Conservation (phyloP, 2,797 vertebrate genomes). For the Natrix natrix region DNA sequence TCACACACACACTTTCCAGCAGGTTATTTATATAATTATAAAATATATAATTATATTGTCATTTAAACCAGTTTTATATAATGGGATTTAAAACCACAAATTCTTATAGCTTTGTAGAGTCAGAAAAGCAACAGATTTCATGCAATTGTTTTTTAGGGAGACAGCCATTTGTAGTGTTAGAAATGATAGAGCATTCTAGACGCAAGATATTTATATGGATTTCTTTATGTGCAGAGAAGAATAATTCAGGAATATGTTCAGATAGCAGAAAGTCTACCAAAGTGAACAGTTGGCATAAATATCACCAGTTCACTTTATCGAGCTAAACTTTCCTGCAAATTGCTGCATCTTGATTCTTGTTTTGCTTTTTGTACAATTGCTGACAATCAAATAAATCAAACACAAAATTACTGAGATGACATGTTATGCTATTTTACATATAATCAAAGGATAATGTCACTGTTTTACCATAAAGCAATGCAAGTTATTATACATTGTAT, state of each 20-base stretch:
- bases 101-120: conserved; percentile 28
- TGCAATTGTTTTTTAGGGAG: conserved; percentile 56
- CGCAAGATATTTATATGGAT: conserved; percentile 38
- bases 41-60: conserved; percentile 10
- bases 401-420: conserved; percentile 31
- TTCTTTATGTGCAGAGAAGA: conserved; percentile 42
- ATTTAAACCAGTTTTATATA: conserved; percentile 49
- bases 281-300: conserved; percentile 2
- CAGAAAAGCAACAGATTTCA: conserved; percentile 45
- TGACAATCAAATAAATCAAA: conserved; percentile 42
- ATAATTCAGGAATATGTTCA: background rate
- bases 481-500: conserved; percentile 19
- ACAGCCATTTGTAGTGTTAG: conserved; percentile 47
- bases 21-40: too few relatives aligned
- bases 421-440: conserved; percentile 10
- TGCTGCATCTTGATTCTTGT: conserved; percentile 35
- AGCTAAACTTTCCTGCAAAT: background rate
- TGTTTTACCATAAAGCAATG: conserved; percentile 35
- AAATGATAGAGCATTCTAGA: conserved; percentile 26
- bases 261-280: conserved; percentile 31
- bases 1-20: too few relatives aligned
- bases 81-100: conserved; percentile 39
- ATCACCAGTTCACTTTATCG: conserved; percentile 31
- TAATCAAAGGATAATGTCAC: conserved; percentile 47
- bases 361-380: conserved; percentile 25